phyloP scores from a whole-genome alignment of 2,888 invertebrate species.

The Agriopis leucophaearia region DNA sequence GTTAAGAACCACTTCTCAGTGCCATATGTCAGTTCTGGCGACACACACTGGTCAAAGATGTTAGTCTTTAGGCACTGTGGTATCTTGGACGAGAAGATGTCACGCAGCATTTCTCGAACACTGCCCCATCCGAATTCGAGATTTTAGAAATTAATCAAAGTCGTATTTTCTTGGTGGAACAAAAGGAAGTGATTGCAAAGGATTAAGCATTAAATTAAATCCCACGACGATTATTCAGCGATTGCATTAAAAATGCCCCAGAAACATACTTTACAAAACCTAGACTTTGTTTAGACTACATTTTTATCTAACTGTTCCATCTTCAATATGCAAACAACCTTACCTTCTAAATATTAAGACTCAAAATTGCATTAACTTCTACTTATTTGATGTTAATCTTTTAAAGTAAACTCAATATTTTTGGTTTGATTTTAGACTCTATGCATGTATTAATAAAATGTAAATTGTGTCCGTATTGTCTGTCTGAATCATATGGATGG shows the following conservation, averaged over 20 bases:
- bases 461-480: neutral
- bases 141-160: neutral
- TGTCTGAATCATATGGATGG: neutral
- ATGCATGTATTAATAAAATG: neutral
- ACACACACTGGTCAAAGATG: too few relatives aligned
- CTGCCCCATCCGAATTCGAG: too few relatives aligned
- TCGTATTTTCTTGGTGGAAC: neutral
- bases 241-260: slow-evolving; percentile 15
- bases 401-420: neutral
- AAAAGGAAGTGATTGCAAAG: neutral
- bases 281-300: slow-evolving; percentile 17
- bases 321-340: neutral
- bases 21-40: too few relatives aligned
- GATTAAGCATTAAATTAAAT: slow-evolving; percentile 8
- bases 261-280: slow-evolving; percentile 15
- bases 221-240: slow-evolving; percentile 3
- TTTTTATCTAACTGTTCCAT: neutral
- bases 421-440: neutral
- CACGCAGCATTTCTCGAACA: too few relatives aligned
- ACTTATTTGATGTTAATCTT: neutral
- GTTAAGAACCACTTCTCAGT: too few relatives aligned
- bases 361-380: neutral
- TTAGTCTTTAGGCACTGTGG: too few relatives aligned
- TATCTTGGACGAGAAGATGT: too few relatives aligned
- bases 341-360: neutral